A percentile compares a stretch with the other conserved stretches of the same genome.
Conservation (phyloP, 2,888 invertebrate genomes). For the Eugnorisma glareosa region DNA sequence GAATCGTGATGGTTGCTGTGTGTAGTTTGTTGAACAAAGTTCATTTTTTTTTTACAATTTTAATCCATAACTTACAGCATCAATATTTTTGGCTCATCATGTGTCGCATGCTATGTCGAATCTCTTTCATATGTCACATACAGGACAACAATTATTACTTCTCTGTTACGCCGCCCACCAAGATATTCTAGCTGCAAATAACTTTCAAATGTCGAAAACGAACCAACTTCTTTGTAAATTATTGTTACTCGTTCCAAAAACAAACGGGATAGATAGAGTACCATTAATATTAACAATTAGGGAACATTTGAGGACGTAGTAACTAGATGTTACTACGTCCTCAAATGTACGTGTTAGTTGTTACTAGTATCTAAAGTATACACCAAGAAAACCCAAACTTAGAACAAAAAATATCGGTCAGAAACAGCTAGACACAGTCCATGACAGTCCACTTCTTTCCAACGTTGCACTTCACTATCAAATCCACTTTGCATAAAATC, state of each 20-base stretch:
- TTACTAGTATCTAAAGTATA: background rate
- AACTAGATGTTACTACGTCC: background rate
- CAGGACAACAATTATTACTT: background rate
- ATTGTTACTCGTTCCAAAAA: background rate
- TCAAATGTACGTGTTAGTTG: background rate
- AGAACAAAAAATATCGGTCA: slow-evolving; percentile 68
- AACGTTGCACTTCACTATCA: slow-evolving; percentile 37
- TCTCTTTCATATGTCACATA: background rate
- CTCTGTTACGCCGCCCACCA: background rate
- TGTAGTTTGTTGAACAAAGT: too few species aligned
- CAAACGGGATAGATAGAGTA: background rate
- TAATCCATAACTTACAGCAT: background rate
- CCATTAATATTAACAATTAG: slow-evolving; percentile 12
- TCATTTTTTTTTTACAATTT: background rate
- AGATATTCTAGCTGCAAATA: background rate
- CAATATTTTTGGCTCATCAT: background rate
- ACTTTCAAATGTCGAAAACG: slow-evolving; percentile 2
- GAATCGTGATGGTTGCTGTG: background rate
- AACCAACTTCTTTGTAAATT: background rate
- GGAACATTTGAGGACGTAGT: too few species aligned
- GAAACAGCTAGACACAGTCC: slow-evolving; percentile 63
- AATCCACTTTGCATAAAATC: slow-evolving; percentile 24
- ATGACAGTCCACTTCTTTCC: slow-evolving; percentile 14
- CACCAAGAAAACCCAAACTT: slow-evolving; percentile 1
- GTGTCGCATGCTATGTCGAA: background rate